Percentiles rank a stretch among this genome's conserved stretches.
These are phyloP conservation scores for Brenthis daphne DNA, from an alignment of 2,888 invertebrate species.

Conservation along the genomic window DNA sequence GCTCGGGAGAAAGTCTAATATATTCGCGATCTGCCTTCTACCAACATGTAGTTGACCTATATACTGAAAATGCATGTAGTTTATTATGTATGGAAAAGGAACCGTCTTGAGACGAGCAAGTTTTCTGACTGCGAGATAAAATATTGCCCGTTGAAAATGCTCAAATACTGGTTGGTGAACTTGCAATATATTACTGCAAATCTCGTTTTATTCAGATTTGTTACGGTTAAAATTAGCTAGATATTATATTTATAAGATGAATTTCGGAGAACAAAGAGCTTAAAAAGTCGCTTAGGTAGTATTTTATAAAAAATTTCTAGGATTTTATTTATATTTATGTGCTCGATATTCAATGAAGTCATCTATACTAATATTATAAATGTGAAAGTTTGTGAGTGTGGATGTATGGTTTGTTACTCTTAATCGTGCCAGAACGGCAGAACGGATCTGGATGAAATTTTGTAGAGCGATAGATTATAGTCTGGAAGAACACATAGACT, in stretches of 20 bases:
- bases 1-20: constrained; percentile 36
- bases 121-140: constrained; percentile 42
- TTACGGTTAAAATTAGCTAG: constrained; percentile 31
- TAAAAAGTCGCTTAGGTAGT: neutral
- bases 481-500: no score
- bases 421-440: no score
- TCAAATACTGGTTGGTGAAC: constrained; percentile 37
- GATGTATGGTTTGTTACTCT: no score
- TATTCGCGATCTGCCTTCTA: constrained; percentile 39
- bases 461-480: no score
- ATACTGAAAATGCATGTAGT: constrained; percentile 42
- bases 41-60: constrained; percentile 41
- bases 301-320: neutral
- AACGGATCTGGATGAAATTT: no score
- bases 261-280: neutral
- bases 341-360: neutral
- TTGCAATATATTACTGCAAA: constrained; percentile 32
- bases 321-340: neutral
- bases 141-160: constrained; percentile 42
- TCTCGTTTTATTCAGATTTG: constrained; percentile 30
- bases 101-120: constrained; percentile 41
- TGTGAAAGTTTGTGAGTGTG: no score
- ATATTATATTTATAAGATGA: neutral
- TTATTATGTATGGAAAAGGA: constrained; percentile 43
- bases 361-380: no score